Conservation (phyloP, 2,888 invertebrate species). For the Dolichopus griseipennis region DNA sequence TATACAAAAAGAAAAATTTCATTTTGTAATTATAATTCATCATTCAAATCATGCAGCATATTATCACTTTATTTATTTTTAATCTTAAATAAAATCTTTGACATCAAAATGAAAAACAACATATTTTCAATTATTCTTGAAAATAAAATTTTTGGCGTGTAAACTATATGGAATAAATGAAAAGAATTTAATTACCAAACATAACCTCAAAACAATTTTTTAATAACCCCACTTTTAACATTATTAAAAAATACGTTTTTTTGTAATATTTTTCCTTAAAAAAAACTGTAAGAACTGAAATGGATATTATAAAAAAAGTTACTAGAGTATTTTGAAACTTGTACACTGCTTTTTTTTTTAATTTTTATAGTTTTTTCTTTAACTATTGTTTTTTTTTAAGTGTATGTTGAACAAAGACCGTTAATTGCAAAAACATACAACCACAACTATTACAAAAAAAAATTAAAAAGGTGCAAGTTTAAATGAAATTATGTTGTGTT, state of each 20-base stretch:
- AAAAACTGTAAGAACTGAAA: neutral
- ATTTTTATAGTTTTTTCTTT: too few species aligned
- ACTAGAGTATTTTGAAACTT: neutral
- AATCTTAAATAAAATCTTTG: too few species aligned
- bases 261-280: neutral
- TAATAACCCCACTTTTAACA: neutral
- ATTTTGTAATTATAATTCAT: neutral
- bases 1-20: too few species aligned
- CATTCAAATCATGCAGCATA: neutral
- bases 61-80: too few species aligned
- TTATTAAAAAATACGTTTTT: slow-evolving; percentile 1
- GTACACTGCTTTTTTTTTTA: too few species aligned
- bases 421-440: neutral
- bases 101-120: too few species aligned
- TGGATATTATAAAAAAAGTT: neutral
- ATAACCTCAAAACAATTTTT: neutral
- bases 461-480: neutral
- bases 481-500: too few species aligned
- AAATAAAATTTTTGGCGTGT: too few species aligned
- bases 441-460: neutral
- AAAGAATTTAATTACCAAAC: neutral
- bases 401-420: neutral
- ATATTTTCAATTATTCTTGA: too few species aligned
- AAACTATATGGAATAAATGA: too few species aligned
- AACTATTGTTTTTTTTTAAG: neutral